Percentiles rank a stretch among this genome's conserved stretches.
Conservation (phyloP, 2,888 invertebrate species). For the Cosmia pyralina region DNA sequence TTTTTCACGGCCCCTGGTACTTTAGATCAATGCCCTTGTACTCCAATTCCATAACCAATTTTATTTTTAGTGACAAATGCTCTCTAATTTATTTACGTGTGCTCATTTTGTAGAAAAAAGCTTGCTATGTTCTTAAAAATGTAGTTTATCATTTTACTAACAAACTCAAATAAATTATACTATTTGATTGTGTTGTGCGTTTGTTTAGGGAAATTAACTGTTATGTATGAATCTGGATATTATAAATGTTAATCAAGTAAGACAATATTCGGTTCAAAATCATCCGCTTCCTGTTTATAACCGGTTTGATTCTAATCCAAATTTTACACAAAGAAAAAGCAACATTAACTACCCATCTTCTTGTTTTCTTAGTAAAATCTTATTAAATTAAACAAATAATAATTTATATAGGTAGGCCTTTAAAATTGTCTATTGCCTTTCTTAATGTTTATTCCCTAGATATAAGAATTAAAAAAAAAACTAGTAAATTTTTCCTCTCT, state of each 20-base stretch:
- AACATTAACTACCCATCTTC: not conserved
- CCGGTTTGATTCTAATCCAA: not conserved
- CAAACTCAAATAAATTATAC: not conserved
- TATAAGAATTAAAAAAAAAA: conserved; percentile 32
- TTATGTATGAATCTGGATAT: conserved; percentile 6
- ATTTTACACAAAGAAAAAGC: not conserved
- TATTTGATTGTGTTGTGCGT: conserved; percentile 2
- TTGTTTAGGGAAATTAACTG: not conserved
- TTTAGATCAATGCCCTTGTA: not conserved
- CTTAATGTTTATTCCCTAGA: conserved; percentile 46
- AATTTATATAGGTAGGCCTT: conserved; percentile 63
- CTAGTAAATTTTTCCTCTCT: conserved; percentile 56
- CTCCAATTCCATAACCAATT: not conserved
- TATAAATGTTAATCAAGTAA: conserved; percentile 5
- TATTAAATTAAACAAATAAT: conserved; percentile 19
- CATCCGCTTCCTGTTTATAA: conserved; percentile 5
- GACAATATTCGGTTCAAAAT: not conserved
- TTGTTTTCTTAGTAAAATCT: conserved; percentile 30
- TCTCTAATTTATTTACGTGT: conserved; percentile 37
- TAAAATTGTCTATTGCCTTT: conserved; percentile 63
- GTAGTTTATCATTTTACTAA: not conserved
- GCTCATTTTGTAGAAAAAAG: conserved; percentile 19
- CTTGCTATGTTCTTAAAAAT: conserved; percentile 12
- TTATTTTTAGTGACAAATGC: conserved; percentile 25
- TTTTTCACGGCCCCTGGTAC: too few relatives aligned